These are phyloP conservation scores for Semaprochilodus insignis DNA, from an alignment of 2,797 vertebrate genomes.

Conservation along the genomic window DNA sequence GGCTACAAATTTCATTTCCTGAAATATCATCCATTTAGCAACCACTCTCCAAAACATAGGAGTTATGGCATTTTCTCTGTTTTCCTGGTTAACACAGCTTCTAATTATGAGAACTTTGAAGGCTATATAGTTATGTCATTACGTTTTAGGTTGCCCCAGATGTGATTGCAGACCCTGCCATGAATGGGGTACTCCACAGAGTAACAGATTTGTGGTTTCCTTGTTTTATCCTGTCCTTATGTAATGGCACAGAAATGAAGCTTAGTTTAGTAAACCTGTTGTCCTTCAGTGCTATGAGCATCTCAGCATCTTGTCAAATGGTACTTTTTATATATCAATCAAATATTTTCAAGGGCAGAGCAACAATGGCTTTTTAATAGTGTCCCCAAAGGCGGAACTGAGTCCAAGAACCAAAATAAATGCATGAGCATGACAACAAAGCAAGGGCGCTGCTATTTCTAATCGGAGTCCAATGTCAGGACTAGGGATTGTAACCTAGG, in stretches of 20 bases:
- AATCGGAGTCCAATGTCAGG: constrained; percentile 33
- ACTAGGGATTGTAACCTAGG: constrained; percentile 6
- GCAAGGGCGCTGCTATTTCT: constrained; percentile 31
- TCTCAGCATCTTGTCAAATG: background rate
- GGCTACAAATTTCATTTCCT: constrained; percentile 28
- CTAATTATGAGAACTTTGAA: constrained; percentile 58
- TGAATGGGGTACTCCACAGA: constrained; percentile 22
- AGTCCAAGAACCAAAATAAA: constrained; percentile 42
- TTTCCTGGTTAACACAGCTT: constrained; percentile 48
- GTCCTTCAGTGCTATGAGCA: background rate
- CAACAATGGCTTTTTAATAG: constrained; percentile 31
- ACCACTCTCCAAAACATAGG: constrained; percentile 38
- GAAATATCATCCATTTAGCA: constrained; percentile 33
- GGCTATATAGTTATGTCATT: constrained; percentile 44
- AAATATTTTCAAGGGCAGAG: constrained; percentile 29
- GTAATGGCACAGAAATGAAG: background rate
- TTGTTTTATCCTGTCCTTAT: background rate
- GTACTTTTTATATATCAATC: constrained; percentile 29
- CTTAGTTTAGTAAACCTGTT: background rate
- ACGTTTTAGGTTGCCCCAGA: constrained; percentile 22
- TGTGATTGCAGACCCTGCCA: constrained; percentile 24
- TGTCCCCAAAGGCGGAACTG: constrained; percentile 5
- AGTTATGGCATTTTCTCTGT: constrained; percentile 43
- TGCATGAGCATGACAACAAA: constrained; percentile 22
- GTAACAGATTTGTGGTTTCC: constrained; percentile 19